Base-by-base conservation (phyloP, 1,140 invertebrate species). In the Cherax destructor region DNA sequence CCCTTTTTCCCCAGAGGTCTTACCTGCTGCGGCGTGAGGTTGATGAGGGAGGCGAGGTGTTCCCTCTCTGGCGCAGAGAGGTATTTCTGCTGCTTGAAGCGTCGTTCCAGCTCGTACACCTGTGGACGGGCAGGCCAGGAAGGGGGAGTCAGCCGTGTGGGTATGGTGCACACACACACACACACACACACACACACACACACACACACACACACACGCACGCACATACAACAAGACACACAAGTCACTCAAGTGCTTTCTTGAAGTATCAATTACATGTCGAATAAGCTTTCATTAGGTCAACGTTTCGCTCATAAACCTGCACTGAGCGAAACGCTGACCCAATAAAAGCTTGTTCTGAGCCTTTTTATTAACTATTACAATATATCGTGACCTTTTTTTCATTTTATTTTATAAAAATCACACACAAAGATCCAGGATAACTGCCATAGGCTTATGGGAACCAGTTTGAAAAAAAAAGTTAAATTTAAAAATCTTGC, bases 41-140 rank as follows among this genome's bases (percentile, higher is more conserved):
- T 95, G 85, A 96, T 95, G 50, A 95, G 95, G 85, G 95, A 95
- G 21, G 96, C 96, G 93, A 97, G 94, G 93, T 96, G 95, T 94
- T 97, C 96, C 74, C 96, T 92, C 94, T 97, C 96, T 0, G 96
- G 96, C 5, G 96, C 96, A 16, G 96, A 97, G 65, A 97, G 94
- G 94, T 97, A 97, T 92, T 96, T 96, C 94, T 97, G 96, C 93
- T 96, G 95, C 92, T 96, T 98, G 95, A 99, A 99, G 94, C 98
- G 95, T 94, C 98, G 96, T 95, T 99, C 99, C 94, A 99, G 95
- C 95, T 99, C 99, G 95, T 99, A 99, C 69, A 99, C 98, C 97
- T 99, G 81, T 50, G 24, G 47, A 61, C 10, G n/a, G 30, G 30
- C 30, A 41, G 30, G 30, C 0, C 0, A 41, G 30, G 30, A 41